phyloP scores from a whole-genome alignment of 2,113 vertebrate species.

The Apodemus sylvaticus region DNA sequence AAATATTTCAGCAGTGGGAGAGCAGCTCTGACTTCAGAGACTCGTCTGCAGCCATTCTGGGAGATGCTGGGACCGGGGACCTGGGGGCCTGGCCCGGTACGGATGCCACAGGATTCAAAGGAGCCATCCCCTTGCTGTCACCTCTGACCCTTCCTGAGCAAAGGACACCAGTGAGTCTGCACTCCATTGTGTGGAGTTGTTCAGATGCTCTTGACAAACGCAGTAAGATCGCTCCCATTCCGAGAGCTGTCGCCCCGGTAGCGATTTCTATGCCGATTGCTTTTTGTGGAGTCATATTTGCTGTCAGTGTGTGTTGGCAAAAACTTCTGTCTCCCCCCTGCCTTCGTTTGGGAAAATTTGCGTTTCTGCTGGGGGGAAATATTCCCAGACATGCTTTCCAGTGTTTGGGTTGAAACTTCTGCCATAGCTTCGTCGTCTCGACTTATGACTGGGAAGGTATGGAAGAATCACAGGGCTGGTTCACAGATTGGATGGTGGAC shows the following conservation, averaged over 20 bases:
- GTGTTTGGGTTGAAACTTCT: constrained; percentile 41
- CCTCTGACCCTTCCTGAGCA: constrained; percentile 70
- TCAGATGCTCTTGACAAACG: constrained; percentile 39
- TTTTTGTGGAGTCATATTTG: not conserved
- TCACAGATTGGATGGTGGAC: not conserved
- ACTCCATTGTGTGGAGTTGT: not conserved
- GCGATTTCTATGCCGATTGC: not conserved
- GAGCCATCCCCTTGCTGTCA: constrained; percentile 21
- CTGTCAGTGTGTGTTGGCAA: constrained; percentile 1
- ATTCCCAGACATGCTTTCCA: not conserved
- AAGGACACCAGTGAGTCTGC: constrained; percentile 78
- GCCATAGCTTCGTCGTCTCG: not conserved
- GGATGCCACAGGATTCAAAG: not conserved
- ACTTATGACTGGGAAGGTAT: not conserved
- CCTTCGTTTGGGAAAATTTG: constrained; percentile 19
- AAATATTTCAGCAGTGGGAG: constrained; percentile 75
- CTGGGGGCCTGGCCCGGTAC: not conserved
- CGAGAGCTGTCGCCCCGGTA: not conserved
- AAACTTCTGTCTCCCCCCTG: not conserved
- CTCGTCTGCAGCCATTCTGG: constrained; percentile 55
- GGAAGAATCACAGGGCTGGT: not conserved
- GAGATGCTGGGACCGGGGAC: constrained; percentile 68
- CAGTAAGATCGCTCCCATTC: constrained; percentile 44
- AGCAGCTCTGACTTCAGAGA: constrained; percentile 66
- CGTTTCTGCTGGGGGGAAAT: not conserved